Evolutionary conservation across 2,113 vertebrate genomes (phyloP).

Genomic region (Mesoclemmys tuberculata): DNA sequence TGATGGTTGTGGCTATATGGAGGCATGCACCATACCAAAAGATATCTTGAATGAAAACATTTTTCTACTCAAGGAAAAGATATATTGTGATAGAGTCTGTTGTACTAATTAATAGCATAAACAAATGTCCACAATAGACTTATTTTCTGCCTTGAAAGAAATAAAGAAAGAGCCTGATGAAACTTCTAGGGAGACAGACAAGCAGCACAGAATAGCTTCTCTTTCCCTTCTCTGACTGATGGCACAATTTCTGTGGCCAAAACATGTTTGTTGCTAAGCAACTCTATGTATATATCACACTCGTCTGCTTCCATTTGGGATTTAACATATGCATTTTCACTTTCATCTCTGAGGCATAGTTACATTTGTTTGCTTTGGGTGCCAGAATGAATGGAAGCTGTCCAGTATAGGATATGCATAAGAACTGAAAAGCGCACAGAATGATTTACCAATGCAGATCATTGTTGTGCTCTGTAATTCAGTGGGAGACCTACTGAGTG

Average conservation of each 20-base stretch:
- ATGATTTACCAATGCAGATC: slow-evolving; percentile 71
- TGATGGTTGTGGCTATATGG: neutral
- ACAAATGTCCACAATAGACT: neutral
- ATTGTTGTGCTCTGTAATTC: slow-evolving; percentile 61
- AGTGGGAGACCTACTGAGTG: slow-evolving; percentile 68
- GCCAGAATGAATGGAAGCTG: slow-evolving; percentile 75
- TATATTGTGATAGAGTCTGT: neutral
- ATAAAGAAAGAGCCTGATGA: slow-evolving; percentile 20
- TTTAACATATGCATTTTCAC: slow-evolving; percentile 75
- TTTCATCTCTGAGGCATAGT: slow-evolving; percentile 74
- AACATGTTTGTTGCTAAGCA: slow-evolving; percentile 73
- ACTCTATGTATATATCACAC: slow-evolving; percentile 76
- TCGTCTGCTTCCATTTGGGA: slow-evolving; percentile 70
- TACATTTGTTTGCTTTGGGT: slow-evolving; percentile 74
- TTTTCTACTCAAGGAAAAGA: neutral
- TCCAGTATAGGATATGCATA: slow-evolving; percentile 72
- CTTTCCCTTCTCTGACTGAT: slow-evolving; percentile 53
- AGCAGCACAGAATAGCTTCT: slow-evolving; percentile 45
- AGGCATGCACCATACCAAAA: fast-evolving
- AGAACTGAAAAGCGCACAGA: slow-evolving; percentile 62
- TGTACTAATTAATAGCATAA: slow-evolving; percentile 1
- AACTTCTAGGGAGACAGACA: slow-evolving; percentile 21
- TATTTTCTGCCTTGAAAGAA: neutral
- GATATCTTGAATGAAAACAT: neutral
- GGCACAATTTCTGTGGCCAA: slow-evolving; percentile 60